Evolutionary conservation across 2,797 vertebrate genomes (phyloP).

Genomic region (Knipowitschia caucasica): DNA sequence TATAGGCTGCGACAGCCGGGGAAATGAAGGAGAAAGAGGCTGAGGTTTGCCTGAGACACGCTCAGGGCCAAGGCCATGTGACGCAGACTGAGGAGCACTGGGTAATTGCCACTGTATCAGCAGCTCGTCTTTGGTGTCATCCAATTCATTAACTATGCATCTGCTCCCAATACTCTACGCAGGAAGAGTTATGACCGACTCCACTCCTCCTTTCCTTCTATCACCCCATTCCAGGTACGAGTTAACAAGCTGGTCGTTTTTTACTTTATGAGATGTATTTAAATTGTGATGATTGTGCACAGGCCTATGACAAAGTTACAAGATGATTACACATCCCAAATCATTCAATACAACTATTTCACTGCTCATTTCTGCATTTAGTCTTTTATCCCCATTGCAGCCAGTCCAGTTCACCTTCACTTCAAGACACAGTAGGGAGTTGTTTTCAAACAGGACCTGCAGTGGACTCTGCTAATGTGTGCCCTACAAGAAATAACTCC

Average conservation of each 20-base stretch:
- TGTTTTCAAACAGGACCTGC: slow-evolving; percentile 50
- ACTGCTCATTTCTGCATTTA: slow-evolving; percentile 2
- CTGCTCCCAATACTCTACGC: slow-evolving; percentile 19
- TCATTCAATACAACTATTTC: not conserved
- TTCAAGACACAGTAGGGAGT: slow-evolving; percentile 48
- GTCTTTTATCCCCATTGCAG: slow-evolving; percentile 29
- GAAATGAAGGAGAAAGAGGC: slow-evolving; percentile 23
- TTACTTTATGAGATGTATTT: not conserved
- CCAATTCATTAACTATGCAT: slow-evolving; percentile 58
- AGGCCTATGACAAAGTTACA: slow-evolving; percentile 1
- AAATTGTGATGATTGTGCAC: not conserved
- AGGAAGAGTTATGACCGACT: slow-evolving; percentile 22
- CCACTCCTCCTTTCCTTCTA: slow-evolving; percentile 13
- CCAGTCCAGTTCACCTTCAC: slow-evolving; percentile 39
- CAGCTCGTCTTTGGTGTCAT: slow-evolving; percentile 43
- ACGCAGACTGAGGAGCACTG: slow-evolving; percentile 42
- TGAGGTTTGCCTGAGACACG: slow-evolving; percentile 38
- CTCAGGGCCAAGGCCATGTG: slow-evolving; percentile 43
- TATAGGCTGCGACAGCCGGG: slow-evolving; percentile 17
- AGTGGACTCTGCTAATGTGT: slow-evolving; percentile 28
- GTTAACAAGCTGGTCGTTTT: slow-evolving; percentile 22
- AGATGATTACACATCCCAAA: slow-evolving; percentile 20
- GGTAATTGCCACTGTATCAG: slow-evolving; percentile 64
- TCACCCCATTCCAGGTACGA: slow-evolving; percentile 10
- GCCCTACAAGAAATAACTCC: slow-evolving; percentile 43